Conservation (phyloP, 1,140 invertebrate genomes). For the Drosophila albomicans region DNA sequence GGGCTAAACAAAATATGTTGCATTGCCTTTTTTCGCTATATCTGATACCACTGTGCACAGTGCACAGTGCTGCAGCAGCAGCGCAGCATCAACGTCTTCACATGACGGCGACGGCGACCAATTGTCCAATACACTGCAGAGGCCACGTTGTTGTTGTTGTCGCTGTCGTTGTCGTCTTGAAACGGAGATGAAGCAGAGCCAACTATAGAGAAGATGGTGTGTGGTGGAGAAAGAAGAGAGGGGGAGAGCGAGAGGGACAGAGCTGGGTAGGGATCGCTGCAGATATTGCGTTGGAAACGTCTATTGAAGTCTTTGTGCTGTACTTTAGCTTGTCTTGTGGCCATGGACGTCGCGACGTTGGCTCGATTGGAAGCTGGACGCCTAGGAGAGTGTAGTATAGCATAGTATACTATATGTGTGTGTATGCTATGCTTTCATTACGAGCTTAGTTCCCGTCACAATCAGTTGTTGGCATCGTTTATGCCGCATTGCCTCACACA, state of each 20-base stretch:
- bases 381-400: slow-evolving; percentile 13
- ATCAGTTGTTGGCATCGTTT: slow-evolving; percentile 84
- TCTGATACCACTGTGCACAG: slow-evolving; percentile 40
- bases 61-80: slow-evolving; percentile 38
- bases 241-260: background rate
- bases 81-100: slow-evolving; percentile 39
- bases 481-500: slow-evolving; percentile 75
- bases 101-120: slow-evolving; percentile 69
- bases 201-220: background rate
- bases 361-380: slow-evolving; percentile 13
- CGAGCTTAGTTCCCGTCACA: slow-evolving; percentile 83
- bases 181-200: slow-evolving; percentile 1
- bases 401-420: slow-evolving; percentile 15
- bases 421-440: slow-evolving; percentile 80
- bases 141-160: slow-evolving; percentile 29
- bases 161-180: slow-evolving; percentile 62
- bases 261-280: slow-evolving; percentile 2
- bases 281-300: slow-evolving; percentile 57
- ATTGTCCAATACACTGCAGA: slow-evolving; percentile 68
- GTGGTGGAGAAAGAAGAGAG: background rate
- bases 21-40: background rate
- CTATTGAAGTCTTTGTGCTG: slow-evolving; percentile 64
- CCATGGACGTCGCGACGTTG: slow-evolving; percentile 33
- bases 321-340: slow-evolving; percentile 46
- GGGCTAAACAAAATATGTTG: too few species aligned